Base-by-base conservation (phyloP, 2,888 invertebrate species). In the Heliconius hortense region DNA sequence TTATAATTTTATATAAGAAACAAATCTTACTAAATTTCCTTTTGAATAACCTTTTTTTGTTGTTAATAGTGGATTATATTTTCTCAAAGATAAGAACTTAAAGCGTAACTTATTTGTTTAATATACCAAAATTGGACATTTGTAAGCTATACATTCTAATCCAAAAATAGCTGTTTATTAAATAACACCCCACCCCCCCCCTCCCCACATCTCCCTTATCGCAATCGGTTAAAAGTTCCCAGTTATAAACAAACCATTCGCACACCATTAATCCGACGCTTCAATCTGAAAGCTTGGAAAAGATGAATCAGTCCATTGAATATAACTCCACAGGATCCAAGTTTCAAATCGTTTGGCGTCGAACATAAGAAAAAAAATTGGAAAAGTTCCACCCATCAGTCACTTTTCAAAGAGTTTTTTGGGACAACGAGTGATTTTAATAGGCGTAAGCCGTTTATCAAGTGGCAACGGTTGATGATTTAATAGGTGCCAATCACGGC, bases 321-420 rank as follows among this genome's bases (percentile, higher is more conserved):
- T 78, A 81, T 79, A 80, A 80, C 76, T 79, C 77, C 78, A 79
- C 79, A 81, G 77, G 79, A 79, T 78, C 76, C 77, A 77, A 78
- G 74, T 78, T 77, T 74, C 76, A 76, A 80, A 77, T 77, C 77
- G 48, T 72, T 72, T 73, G 67, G 66, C 63, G 76, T 68, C 39
- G 74, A 79, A 35, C 73, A 71, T 72, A 74, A 78, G 80, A 81
- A 79, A 81, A 84, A 48, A 80, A 79, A 80, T 79, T 79, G 80
- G 80, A 80, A 81, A 78, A 80, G 77, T 80, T 82, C 82, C 79
- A 77, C 79, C 68, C 82, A 83, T 84, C 82, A 79, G 83, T 83
- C 83, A 82, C 79, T 75, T 77, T 76, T 79, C 79, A 80, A 81
- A 80, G 74, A 76, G 80, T 82, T 81, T 82, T 82, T 80, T 79